Evolutionary conservation across 2,888 invertebrate species (phyloP).

Genomic region (Scaptomyza caliginosa): DNA sequence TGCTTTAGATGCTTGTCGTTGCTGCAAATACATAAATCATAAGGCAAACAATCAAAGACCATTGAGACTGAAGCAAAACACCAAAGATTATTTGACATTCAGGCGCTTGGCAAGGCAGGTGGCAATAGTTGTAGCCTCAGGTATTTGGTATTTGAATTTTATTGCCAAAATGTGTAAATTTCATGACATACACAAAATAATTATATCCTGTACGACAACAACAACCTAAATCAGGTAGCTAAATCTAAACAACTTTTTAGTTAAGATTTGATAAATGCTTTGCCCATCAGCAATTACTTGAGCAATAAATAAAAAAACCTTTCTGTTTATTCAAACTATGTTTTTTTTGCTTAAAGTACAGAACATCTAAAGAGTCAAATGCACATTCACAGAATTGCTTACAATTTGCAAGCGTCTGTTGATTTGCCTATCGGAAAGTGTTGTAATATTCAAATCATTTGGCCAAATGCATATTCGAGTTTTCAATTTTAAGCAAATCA

Average conservation of each 20-base stretch:
- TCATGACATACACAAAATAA: slow-evolving; percentile 27
- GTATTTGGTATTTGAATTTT: slow-evolving; percentile 33
- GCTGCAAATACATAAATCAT: slow-evolving; percentile 55
- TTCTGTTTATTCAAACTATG: neutral
- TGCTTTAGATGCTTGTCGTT: slow-evolving; percentile 11
- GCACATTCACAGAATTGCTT: neutral
- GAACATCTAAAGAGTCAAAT: neutral
- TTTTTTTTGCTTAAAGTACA: neutral
- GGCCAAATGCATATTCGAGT: slow-evolving; percentile 15
- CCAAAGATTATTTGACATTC: neutral
- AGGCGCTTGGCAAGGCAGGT: neutral
- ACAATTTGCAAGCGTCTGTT: slow-evolving; percentile 13
- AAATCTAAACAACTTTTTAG: neutral
- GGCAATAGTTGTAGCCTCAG: slow-evolving; percentile 10
- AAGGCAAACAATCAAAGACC: neutral
- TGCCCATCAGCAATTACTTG: neutral
- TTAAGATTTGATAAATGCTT: neutral
- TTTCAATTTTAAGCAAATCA: neutral
- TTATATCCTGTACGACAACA: slow-evolving; percentile 14
- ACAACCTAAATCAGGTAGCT: neutral
- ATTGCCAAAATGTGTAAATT: slow-evolving; percentile 38
- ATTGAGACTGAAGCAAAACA: neutral
- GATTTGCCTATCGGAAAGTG: slow-evolving; percentile 33
- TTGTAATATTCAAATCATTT: slow-evolving; percentile 45
- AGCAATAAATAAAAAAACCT: neutral